These are phyloP conservation scores for Cheilosia scutellata DNA, from an alignment of 2,888 invertebrate species.

Conservation along the genomic window DNA sequence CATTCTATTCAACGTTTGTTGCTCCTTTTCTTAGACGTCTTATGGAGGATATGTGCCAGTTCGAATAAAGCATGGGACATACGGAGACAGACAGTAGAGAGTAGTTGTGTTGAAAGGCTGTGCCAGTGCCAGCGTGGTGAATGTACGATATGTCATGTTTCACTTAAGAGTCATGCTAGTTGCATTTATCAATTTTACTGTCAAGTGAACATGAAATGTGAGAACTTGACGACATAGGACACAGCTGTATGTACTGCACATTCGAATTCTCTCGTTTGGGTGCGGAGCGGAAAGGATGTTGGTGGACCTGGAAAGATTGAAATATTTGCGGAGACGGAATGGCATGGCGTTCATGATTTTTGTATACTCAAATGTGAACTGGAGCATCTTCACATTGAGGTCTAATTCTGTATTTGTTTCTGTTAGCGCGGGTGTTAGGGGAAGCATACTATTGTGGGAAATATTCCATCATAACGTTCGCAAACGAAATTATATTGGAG, in stretches of 20 bases:
- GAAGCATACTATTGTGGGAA: too few species aligned
- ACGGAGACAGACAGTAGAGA: slow-evolving; percentile 10
- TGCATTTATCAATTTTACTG: slow-evolving; percentile 74
- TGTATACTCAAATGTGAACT: neutral
- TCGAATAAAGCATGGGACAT: neutral
- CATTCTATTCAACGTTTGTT: too few species aligned
- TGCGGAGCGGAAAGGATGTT: neutral
- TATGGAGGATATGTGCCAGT: neutral
- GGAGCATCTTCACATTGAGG: too few species aligned
- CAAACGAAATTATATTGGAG: too few species aligned
- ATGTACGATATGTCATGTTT: slow-evolving; percentile 61
- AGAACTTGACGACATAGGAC: slow-evolving; percentile 37
- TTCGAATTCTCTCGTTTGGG: slow-evolving; percentile 20
- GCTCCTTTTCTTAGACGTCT: neutral
- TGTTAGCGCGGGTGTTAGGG: too few species aligned
- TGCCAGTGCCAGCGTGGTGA: slow-evolving; percentile 23
- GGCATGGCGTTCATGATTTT: neutral
- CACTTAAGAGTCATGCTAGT: slow-evolving; percentile 66
- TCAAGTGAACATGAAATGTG: slow-evolving; percentile 54
- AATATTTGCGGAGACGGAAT: neutral
- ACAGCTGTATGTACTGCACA: slow-evolving; percentile 7
- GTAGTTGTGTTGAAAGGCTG: slow-evolving; percentile 35
- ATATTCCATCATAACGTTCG: too few species aligned
- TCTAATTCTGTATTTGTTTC: too few species aligned
- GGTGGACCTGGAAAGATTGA: too few species aligned